These are phyloP conservation scores for Tetragonula carbonaria DNA, from an alignment of 2,888 invertebrate species.

Conservation along the genomic window DNA sequence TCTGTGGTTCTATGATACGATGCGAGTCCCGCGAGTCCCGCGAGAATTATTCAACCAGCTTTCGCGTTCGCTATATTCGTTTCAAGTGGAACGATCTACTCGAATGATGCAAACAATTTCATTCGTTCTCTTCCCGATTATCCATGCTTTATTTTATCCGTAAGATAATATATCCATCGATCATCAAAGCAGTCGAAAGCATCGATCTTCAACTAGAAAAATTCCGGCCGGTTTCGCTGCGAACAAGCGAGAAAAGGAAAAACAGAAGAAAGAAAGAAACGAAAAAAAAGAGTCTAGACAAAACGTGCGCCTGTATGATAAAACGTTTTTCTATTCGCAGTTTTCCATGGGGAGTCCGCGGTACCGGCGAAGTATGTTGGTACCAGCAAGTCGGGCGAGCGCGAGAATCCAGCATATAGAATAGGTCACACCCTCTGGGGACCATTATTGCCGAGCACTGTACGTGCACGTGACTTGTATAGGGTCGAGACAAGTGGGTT, in stretches of 20 bases:
- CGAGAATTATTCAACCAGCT: too few relatives aligned
- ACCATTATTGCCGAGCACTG: slow-evolving; percentile 69
- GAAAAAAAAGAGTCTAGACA: neutral
- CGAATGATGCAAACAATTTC: too few relatives aligned
- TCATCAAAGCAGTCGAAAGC: neutral
- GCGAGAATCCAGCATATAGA: slow-evolving; percentile 69
- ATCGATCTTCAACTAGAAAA: neutral
- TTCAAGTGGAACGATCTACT: too few relatives aligned
- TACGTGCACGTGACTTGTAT: slow-evolving; percentile 75
- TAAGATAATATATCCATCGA: too few relatives aligned
- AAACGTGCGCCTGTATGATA: neutral
- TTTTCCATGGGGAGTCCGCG: slow-evolving; percentile 32
- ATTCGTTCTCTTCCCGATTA: too few relatives aligned
- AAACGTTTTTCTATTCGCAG: neutral
- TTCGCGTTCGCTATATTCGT: too few relatives aligned
- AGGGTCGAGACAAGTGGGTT: slow-evolving; percentile 74
- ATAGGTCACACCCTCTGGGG: slow-evolving; percentile 73
- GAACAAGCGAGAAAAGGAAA: too few relatives aligned
- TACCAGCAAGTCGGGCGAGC: slow-evolving; percentile 47
- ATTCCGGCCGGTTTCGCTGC: too few relatives aligned
- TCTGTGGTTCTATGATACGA: too few relatives aligned
- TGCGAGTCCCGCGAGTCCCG: too few relatives aligned
- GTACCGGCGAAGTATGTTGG: slow-evolving; percentile 39
- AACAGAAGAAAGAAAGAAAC: neutral
- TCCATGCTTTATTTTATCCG: too few relatives aligned